Percentiles rank a stretch among this genome's conserved stretches.
These are phyloP conservation scores for Melipona beecheii DNA, from an alignment of 2,888 invertebrate genomes.

Conservation along the genomic window DNA sequence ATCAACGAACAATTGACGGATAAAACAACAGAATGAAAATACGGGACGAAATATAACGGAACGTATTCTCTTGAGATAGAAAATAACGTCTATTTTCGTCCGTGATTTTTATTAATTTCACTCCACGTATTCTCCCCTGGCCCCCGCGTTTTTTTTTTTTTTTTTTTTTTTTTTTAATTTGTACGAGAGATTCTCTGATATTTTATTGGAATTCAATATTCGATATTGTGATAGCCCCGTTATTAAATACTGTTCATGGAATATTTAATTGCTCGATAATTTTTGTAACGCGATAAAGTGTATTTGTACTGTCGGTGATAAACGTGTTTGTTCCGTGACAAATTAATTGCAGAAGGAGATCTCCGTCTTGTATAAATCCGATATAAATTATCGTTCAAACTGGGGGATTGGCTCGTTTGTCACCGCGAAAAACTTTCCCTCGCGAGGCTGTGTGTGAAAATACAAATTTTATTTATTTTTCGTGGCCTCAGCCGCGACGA, in stretches of 20 bases:
- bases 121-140: neutral
- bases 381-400: neutral
- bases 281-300: neutral
- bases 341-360: neutral
- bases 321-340: neutral
- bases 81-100: neutral
- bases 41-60: too few species aligned
- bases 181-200: conserved; percentile 18
- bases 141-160: neutral
- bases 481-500: too few species aligned
- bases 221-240: conserved; percentile 12
- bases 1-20: neutral
- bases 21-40: neutral
- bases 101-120: neutral
- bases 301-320: neutral
- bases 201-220: conserved; percentile 41
- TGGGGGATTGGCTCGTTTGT: neutral
- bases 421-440: neutral
- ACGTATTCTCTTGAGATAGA: neutral
- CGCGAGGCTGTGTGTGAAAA: neutral
- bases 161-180: neutral
- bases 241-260: conserved; percentile 24
- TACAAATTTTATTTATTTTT: neutral
- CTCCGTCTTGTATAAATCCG: neutral
- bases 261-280: conserved; percentile 11